Evolutionary conservation across 2,113 vertebrate species (phyloP).

Genomic region (Bettongia penicillata): DNA sequence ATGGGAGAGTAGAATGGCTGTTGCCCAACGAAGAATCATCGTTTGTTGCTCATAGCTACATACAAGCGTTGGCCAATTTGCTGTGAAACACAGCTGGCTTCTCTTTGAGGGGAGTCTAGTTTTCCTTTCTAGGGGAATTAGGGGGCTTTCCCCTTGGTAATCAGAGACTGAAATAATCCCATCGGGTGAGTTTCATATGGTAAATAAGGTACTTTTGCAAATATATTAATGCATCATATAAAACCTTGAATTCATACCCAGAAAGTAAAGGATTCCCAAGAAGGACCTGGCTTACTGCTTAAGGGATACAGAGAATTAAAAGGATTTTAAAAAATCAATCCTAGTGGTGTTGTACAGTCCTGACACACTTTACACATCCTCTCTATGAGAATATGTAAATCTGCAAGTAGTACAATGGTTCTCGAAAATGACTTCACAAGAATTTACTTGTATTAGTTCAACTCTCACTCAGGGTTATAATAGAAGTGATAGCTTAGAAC

Average conservation of each 20-base stretch:
- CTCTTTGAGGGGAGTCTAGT: not conserved
- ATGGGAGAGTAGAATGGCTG: not conserved
- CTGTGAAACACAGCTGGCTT: not conserved
- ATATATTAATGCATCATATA: not conserved
- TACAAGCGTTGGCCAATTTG: not conserved
- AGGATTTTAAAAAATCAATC: not conserved
- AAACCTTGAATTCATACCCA: not conserved
- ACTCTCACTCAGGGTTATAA: conserved; percentile 44
- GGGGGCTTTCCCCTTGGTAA: not conserved
- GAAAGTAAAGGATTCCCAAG: not conserved
- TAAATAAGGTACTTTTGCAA: not conserved
- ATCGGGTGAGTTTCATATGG: not conserved
- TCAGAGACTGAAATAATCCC: not conserved
- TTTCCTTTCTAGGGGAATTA: not conserved
- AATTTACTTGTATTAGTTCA: conserved; percentile 61
- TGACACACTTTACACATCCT: conserved; percentile 40
- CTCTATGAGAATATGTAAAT: conserved; percentile 42
- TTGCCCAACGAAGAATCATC: not conserved
- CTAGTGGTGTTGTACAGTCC: conserved; percentile 1
- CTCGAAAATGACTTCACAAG: conserved; percentile 42
- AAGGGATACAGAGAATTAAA: not conserved
- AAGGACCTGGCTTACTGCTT: not conserved
- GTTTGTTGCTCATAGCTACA: not conserved
- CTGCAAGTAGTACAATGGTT: conserved; percentile 57
- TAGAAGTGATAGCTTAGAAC: not conserved